Evolutionary conservation across 2,888 invertebrate species (phyloP).

Genomic region (Drosophila acutilabella): DNA sequence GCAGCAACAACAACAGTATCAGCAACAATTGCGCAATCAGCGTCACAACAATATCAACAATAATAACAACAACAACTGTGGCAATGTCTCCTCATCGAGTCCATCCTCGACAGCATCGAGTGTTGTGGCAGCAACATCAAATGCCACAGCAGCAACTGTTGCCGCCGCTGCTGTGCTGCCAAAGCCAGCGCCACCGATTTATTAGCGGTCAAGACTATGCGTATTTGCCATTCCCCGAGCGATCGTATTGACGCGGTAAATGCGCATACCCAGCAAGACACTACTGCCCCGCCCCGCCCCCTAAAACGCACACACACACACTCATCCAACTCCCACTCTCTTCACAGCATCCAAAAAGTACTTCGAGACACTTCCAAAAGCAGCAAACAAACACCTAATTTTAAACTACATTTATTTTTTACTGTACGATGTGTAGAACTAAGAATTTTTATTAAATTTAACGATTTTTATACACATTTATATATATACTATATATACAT

Average conservation of each 20-base stretch:
- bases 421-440: conserved; percentile 57
- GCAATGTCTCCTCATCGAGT: conserved; percentile 75
- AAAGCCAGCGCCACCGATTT: conserved; percentile 73
- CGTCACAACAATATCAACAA: conserved; percentile 63
- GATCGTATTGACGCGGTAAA: conserved; percentile 66
- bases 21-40: conserved; percentile 64
- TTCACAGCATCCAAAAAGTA: conserved; percentile 15
- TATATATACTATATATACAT: conserved; percentile 14
- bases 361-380: conserved; percentile 56
- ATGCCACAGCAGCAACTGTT: conserved; percentile 29
- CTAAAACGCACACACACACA: neutral
- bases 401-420: conserved; percentile 51
- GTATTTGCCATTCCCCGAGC: conserved; percentile 75
- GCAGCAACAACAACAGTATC: conserved; percentile 65
- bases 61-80: conserved; percentile 68
- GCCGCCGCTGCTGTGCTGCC: conserved; percentile 43
- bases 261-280: conserved; percentile 54
- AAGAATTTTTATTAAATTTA: conserved; percentile 64
- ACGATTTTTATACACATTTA: conserved; percentile 75
- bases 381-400: conserved; percentile 46
- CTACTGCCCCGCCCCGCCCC: conserved; percentile 4
- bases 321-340: conserved; percentile 2
- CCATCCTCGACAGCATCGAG: conserved; percentile 76
- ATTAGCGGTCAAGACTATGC: conserved; percentile 78
- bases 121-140: conserved; percentile 59